Evolutionary conservation across 2,888 invertebrate genomes (phyloP).

Genomic region (Smittia sp.): DNA sequence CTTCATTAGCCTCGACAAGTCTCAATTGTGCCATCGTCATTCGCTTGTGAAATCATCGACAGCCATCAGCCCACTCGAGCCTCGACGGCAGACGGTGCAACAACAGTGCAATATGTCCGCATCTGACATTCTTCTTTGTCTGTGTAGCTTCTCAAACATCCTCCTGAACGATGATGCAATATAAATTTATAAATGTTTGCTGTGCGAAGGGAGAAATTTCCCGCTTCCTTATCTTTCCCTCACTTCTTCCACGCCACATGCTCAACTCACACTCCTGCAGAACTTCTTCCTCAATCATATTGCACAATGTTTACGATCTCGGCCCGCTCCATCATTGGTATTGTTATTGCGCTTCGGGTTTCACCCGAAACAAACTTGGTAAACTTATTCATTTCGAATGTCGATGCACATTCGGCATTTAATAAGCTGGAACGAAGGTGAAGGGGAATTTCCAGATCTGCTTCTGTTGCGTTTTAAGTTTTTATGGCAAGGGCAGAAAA

Average conservation of each 20-base stretch:
- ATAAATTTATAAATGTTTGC: background rate
- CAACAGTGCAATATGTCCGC: background rate
- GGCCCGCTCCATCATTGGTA: background rate
- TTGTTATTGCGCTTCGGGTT: slow-evolving; percentile 9
- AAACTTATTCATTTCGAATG: slow-evolving; percentile 12
- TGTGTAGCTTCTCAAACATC: background rate
- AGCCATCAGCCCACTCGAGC: no score
- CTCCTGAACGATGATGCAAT: background rate
- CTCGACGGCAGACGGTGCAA: background rate
- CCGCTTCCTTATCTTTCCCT: background rate
- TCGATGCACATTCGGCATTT: slow-evolving; percentile 8
- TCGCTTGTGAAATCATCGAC: no score
- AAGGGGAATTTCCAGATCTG: background rate
- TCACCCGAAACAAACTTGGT: background rate
- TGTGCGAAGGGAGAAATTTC: background rate
- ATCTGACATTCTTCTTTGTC: background rate
- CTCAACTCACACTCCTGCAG: background rate
- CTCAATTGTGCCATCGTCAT: no score
- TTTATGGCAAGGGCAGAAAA: background rate
- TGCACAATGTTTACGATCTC: slow-evolving; percentile 8
- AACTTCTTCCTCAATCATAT: background rate
- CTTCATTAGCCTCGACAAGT: no score
- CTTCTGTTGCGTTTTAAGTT: background rate
- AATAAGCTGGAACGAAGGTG: background rate
- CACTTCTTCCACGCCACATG: background rate